A percentile compares a stretch with the other conserved stretches of the same genome.
Evolutionary conservation across 1,140 invertebrate genomes (phyloP).

Genomic region (Araneus ventricosus): DNA sequence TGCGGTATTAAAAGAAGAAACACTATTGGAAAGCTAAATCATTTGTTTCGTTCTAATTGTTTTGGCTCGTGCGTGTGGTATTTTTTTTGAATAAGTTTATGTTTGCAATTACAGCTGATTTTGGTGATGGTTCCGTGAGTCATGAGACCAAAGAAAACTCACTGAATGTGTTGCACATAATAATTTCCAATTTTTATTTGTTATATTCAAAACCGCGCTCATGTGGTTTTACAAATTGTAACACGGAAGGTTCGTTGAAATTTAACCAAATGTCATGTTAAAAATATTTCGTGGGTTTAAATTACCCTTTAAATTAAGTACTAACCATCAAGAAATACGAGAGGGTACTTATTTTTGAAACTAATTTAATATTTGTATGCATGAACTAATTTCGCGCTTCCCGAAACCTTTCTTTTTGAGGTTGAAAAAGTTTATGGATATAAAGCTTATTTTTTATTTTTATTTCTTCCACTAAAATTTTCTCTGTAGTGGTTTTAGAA

Average conservation of each 20-base stretch:
- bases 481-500: too few relatives aligned
- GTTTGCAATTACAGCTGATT: conserved; percentile 26
- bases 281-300: not conserved
- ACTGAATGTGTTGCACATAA: not conserved
- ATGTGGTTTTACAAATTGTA: not conserved
- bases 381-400: not conserved
- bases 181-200: conserved; percentile 11
- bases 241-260: not conserved
- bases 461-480: too few relatives aligned
- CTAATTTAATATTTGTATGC: not conserved
- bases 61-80: conserved; percentile 24
- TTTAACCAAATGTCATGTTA: not conserved
- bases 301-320: not conserved
- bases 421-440: not conserved
- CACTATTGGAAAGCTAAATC: not conserved
- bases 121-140: conserved; percentile 8
- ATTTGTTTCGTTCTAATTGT: conserved; percentile 53
- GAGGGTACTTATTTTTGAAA: not conserved
- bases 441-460: too few relatives aligned
- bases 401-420: not conserved
- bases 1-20: conserved; percentile 10
- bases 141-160: not conserved
- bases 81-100: not conserved
- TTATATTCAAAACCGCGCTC: not conserved
- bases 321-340: not conserved